These are phyloP conservation scores for Ctenopoma multispine DNA, from an alignment of 2,797 vertebrate species.

Conservation along the genomic window DNA sequence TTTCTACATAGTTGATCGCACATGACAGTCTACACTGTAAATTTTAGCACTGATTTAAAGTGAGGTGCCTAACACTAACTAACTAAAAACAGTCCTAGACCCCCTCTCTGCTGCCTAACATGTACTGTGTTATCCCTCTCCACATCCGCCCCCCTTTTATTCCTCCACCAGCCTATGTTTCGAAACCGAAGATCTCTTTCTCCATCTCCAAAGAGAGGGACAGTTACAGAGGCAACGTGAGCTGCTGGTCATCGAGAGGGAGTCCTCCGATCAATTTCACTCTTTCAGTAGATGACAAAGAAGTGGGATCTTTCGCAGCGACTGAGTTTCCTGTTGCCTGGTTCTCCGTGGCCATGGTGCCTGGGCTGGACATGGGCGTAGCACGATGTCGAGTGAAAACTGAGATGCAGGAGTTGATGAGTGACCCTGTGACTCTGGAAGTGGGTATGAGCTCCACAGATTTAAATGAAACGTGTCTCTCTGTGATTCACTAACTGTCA, in stretches of 20 bases:
- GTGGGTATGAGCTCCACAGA: slow-evolving; percentile 74
- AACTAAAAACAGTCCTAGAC: neutral
- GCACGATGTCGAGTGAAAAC: slow-evolving; percentile 71
- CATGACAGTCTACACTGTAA: neutral
- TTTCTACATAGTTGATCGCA: neutral
- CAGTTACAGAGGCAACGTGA: slow-evolving; percentile 72
- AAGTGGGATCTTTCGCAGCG: slow-evolving; percentile 32
- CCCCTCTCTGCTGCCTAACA: neutral
- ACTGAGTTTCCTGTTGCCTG: slow-evolving; percentile 59
- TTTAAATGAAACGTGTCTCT: neutral
- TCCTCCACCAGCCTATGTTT: slow-evolving; percentile 69
- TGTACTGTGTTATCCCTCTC: neutral
- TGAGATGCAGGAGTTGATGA: slow-evolving; percentile 71
- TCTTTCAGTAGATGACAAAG: slow-evolving; percentile 63
- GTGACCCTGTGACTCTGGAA: slow-evolving; percentile 75
- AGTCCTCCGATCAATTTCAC: slow-evolving; percentile 76
- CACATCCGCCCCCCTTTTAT: slow-evolving; percentile 2
- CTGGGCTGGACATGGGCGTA: slow-evolving; percentile 69
- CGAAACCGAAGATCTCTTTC: slow-evolving; percentile 76
- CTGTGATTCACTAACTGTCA: neutral
- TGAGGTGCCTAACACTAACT: neutral
- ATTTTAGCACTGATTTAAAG: neutral
- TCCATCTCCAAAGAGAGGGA: slow-evolving; percentile 65
- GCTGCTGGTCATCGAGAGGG: slow-evolving; percentile 75
- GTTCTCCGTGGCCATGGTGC: slow-evolving; percentile 70